A percentile compares a stretch with the other conserved stretches of the same genome.
Evolutionary conservation across 2,888 invertebrate species (phyloP).

Genomic region (Pedicia rivosa): DNA sequence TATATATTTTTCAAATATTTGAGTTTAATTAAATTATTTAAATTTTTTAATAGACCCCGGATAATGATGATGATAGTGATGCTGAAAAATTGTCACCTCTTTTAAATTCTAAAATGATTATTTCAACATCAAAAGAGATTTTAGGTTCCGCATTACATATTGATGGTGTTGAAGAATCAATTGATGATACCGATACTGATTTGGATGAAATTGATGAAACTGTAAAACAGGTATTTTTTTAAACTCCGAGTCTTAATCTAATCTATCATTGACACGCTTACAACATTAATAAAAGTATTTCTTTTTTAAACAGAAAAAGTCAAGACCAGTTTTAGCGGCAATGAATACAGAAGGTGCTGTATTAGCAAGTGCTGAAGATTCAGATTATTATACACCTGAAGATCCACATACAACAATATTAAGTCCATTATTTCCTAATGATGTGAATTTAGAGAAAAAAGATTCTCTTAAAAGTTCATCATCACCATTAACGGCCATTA

Average conservation of each 20-base stretch:
- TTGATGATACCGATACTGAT: constrained; percentile 44
- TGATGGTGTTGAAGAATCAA: constrained; percentile 37
- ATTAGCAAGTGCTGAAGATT: constrained; percentile 41
- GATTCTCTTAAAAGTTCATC: constrained; percentile 11
- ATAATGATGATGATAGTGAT: constrained; percentile 62
- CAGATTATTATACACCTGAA: constrained; percentile 65
- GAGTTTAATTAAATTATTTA: constrained; percentile 6
- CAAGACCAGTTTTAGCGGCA: not conserved
- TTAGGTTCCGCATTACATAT: constrained; percentile 23
- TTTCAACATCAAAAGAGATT: constrained; percentile 9
- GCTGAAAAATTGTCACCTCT: constrained; percentile 68
- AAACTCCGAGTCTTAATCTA: no score
- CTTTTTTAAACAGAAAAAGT: not conserved
- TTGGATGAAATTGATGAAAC: constrained; percentile 17
- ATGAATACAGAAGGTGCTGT: no score
- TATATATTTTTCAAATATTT: no score
- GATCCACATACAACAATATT: constrained; percentile 52
- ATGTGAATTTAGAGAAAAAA: constrained; percentile 11
- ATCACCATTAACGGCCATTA: constrained; percentile 27
- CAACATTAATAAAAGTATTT: not conserved
- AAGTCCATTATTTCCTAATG: constrained; percentile 38
- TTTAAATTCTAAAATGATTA: constrained; percentile 24
- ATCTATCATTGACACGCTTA: no score
- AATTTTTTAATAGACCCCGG: constrained; percentile 14
- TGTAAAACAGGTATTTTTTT: no score